Evolutionary conservation across 1,140 invertebrate genomes (phyloP).

Genomic region (Phortica variegata): DNA sequence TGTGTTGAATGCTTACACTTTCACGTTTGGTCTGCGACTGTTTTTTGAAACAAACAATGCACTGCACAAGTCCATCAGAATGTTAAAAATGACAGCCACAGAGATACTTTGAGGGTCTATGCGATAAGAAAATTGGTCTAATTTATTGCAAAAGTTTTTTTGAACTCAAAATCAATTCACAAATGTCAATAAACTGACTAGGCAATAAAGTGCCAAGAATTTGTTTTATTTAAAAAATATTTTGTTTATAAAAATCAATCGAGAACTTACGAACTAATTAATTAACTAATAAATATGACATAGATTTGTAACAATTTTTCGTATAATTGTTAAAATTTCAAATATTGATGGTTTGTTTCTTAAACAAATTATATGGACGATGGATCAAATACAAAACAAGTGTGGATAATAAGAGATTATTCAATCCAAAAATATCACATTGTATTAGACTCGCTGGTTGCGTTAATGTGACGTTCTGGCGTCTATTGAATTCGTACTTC

Average conservation of each 20-base stretch:
- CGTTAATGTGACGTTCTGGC: no score
- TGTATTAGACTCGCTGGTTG: constrained; percentile 19
- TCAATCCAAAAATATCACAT: constrained; percentile 53
- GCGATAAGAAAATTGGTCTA: no score
- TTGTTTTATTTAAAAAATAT: background rate
- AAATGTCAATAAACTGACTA: no score
- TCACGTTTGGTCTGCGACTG: constrained; percentile 3
- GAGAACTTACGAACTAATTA: constrained; percentile 32
- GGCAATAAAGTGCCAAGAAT: no score
- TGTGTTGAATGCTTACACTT: constrained; percentile 10
- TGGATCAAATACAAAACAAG: no score
- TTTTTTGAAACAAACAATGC: no score
- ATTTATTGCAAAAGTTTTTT: no score
- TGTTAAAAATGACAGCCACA: no score
- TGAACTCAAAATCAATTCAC: no score
- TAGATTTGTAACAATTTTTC: constrained; percentile 33
- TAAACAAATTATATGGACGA: constrained; percentile 45
- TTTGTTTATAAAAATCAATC: constrained; percentile 33
- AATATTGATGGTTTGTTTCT: constrained; percentile 21
- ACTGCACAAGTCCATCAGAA: no score
- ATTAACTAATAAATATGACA: constrained; percentile 42
- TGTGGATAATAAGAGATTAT: constrained; percentile 28
- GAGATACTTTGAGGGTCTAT: no score
- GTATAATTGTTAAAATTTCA: constrained; percentile 15
- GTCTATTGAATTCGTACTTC: no score